Evolutionary conservation across 1,140 invertebrate species (phyloP), one percentile per base, ranked within the genome.

Genomic region (Drosophila rufa): DNA sequence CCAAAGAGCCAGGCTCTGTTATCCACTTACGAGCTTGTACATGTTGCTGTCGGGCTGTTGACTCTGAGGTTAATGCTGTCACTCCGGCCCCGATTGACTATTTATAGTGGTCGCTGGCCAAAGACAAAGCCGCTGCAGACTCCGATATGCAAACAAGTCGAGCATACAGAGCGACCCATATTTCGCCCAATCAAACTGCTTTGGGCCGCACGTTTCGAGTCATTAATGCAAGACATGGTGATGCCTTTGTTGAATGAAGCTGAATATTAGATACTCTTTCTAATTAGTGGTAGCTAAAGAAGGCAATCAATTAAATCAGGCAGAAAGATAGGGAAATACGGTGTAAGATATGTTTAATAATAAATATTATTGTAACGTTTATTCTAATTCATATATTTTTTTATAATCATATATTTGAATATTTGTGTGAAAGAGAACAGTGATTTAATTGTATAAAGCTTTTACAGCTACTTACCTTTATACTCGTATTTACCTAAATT

Each of bases 1-100:
- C 36, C 22, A 40, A 1, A 45, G 19, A 56, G 25, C 33, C 17
- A n/a, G 48, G 68, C 22, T 30, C 33, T 40, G 40, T 42, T 42
- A 43, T 50, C 22, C 59, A 85, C 79, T 85, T 76, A 85, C 86
- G 66, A 85, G 68, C 77, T 83, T 89, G 68, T 61, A 84, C 83
- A 90, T 90, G 59, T 40, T 76, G 83, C 61, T 70, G 75, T 40
- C 60, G 58, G 67, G 61, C 30, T 55, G 74, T 55, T 33, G 47
- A 51, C 57, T 60, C 42, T 40, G 53, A 50, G 53, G 69, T 77
- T 81, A 81, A 58, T 81, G 69, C 62, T 74, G 33, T 64, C 47
- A 19, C 17, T 53, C 36, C 45, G 42, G 30, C 51, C 46, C 47
- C 17, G 65, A 53, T 75, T 75, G 71, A 75, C 65, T 82, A 86